These are phyloP conservation scores for Nephrotoma flavescens DNA, from an alignment of 2,888 invertebrate species.

Conservation along the genomic window DNA sequence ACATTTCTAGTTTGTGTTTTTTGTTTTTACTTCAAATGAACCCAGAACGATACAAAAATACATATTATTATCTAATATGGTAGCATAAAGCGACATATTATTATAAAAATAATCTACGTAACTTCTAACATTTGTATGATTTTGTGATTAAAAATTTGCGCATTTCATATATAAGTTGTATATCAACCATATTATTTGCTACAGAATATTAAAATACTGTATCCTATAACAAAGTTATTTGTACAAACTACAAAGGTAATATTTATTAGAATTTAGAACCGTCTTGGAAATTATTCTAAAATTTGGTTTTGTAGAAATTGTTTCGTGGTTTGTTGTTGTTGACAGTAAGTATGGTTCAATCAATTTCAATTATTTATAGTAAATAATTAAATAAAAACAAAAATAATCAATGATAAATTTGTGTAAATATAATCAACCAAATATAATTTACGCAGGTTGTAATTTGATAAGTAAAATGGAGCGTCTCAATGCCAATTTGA, in stretches of 20 bases:
- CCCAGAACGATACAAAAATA: background rate
- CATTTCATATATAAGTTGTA: background rate
- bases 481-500: constrained; percentile 11
- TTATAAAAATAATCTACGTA: too few species aligned
- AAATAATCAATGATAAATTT: background rate
- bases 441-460: background rate
- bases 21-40: background rate
- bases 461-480: background rate
- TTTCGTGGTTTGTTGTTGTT: background rate
- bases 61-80: background rate
- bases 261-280: background rate
- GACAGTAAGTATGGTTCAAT: background rate
- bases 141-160: background rate
- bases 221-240: background rate
- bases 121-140: background rate
- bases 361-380: background rate
- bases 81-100: background rate
- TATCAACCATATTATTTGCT: background rate
- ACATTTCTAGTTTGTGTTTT: background rate
- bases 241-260: background rate
- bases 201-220: background rate
- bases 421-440: background rate
- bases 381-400: background rate
- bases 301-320: background rate
- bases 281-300: background rate